Conservation (phyloP, 1,140 invertebrate genomes). For the Elysia chlorotica region DNA sequence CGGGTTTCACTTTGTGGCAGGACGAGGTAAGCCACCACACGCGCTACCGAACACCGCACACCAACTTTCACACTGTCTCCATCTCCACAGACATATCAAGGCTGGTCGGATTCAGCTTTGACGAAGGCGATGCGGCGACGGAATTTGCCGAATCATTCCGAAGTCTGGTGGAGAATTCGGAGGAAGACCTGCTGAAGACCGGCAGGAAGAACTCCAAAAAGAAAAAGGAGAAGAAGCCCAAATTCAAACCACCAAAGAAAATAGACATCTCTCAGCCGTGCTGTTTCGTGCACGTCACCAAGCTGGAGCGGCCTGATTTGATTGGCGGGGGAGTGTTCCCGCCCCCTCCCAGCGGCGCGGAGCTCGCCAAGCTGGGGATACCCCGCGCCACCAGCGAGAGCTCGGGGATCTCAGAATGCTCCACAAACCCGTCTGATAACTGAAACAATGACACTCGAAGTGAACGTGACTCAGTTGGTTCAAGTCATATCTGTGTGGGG, state of each 20-base stretch:
- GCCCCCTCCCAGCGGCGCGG: constrained; percentile 19
- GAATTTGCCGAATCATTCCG: constrained; percentile 73
- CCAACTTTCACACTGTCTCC: constrained; percentile 83
- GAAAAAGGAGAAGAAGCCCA: constrained; percentile 43
- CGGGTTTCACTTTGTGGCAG: constrained; percentile 83
- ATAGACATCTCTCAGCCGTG: constrained; percentile 85
- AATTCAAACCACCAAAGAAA: constrained; percentile 72
- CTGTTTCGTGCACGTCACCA: constrained; percentile 85
- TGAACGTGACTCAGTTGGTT: too few species aligned
- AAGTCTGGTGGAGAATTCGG: constrained; percentile 75
- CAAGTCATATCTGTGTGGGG: too few species aligned
- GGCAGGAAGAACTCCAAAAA: constrained; percentile 61
- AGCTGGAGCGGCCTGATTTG: constrained; percentile 69
- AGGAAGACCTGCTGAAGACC: constrained; percentile 77
- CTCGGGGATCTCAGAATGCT: constrained; percentile 30
- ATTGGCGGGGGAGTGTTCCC: background rate
- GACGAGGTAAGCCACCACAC: constrained; percentile 77
- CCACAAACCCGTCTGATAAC: constrained; percentile 22
- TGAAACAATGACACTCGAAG: too few species aligned
- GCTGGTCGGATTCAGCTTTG: constrained; percentile 77
- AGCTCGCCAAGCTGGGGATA: constrained; percentile 1
- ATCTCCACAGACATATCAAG: constrained; percentile 70
- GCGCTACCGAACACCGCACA: constrained; percentile 67
- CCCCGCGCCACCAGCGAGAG: constrained; percentile 26
- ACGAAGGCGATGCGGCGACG: constrained; percentile 74